These are phyloP conservation scores for Pollenia angustigena DNA, from an alignment of 2,888 invertebrate genomes.

Conservation along the genomic window DNA sequence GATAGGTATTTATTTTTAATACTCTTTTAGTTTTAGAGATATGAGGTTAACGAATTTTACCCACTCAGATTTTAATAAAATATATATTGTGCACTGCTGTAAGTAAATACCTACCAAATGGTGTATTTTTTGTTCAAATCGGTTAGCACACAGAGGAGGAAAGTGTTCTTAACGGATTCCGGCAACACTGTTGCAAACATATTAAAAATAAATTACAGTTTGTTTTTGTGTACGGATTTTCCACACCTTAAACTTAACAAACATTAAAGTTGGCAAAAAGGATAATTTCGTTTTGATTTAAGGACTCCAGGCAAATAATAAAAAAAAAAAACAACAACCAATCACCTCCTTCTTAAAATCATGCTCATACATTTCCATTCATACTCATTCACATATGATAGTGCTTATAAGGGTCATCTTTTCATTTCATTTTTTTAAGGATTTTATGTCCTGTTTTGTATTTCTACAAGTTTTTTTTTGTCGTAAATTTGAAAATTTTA, in stretches of 20 bases:
- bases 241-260: conserved; percentile 60
- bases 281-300: conserved; percentile 80
- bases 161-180: too few species aligned
- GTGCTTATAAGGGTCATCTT: conserved; percentile 63
- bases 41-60: too few species aligned
- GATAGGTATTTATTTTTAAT: too few species aligned
- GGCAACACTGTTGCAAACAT: conserved; percentile 25
- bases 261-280: conserved; percentile 67
- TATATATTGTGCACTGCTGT: too few species aligned
- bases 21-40: too few species aligned
- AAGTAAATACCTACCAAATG: too few species aligned
- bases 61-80: too few species aligned
- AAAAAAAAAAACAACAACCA: conserved; percentile 7
- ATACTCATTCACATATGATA: neutral
- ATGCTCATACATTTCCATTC: conserved; percentile 17
- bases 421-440: conserved; percentile 19
- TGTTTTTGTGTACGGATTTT: conserved; percentile 37
- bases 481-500: conserved; percentile 66
- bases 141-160: too few species aligned
- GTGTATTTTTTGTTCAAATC: too few species aligned
- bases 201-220: conserved; percentile 78
- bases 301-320: conserved; percentile 51
- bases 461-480: conserved; percentile 5
- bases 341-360: conserved; percentile 12
- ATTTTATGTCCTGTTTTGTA: conserved; percentile 40